Evolutionary conservation across 2,888 invertebrate genomes (phyloP).

Genomic region (Apamea anceps): DNA sequence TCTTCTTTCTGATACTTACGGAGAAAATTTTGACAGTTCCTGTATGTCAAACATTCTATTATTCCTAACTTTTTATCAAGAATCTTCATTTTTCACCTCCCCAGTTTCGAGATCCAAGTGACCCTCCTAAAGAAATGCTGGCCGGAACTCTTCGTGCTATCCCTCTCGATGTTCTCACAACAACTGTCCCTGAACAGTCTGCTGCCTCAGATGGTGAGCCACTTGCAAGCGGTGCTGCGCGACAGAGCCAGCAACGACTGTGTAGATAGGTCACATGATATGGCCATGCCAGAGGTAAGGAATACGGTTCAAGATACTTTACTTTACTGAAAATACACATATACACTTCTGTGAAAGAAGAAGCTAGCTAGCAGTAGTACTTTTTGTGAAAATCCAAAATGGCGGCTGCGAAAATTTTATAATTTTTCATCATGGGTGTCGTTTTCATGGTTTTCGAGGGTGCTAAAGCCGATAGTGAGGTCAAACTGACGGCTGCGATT

Average conservation of each 20-base stretch:
- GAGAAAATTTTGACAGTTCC: not conserved
- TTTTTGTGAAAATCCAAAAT: not conserved
- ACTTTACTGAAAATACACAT: not conserved
- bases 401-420: not conserved
- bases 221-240: conserved; percentile 92
- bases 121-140: conserved; percentile 96
- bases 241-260: conserved; percentile 76
- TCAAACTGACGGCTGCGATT: too few relatives aligned
- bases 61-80: not conserved
- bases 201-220: conserved; percentile 95
- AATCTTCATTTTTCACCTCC: not conserved
- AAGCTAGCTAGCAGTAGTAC: not conserved
- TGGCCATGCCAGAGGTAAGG: conserved; percentile 71
- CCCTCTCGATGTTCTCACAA: conserved; percentile 95
- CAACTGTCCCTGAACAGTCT: conserved; percentile 95
- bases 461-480: not conserved
- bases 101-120: conserved; percentile 95
- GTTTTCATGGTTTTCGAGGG: too few relatives aligned
- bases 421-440: not conserved
- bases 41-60: too few relatives aligned
- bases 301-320: not conserved
- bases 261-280: conserved; percentile 62
- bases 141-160: conserved; percentile 97
- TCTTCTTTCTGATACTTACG: not conserved
- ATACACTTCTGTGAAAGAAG: not conserved